Percentiles rank a stretch among this genome's conserved stretches.
phyloP scores from a whole-genome alignment of 1,140 invertebrate genomes.

The Rhizoglyphus robini region DNA sequence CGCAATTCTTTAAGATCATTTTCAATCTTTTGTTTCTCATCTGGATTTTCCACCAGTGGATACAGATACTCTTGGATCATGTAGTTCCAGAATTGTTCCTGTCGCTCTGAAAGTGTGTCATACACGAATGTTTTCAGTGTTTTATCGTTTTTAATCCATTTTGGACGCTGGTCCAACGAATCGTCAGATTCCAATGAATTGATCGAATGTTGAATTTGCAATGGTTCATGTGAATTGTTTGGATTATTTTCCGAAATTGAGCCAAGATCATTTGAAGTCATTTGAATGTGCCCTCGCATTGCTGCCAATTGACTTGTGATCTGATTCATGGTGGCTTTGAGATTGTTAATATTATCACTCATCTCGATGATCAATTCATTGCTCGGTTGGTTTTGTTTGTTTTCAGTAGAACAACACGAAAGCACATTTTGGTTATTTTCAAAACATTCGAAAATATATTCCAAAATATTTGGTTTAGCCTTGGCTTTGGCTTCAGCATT shows the following conservation, averaged over 20 bases:
- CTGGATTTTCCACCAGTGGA: not conserved
- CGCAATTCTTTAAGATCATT: not conserved
- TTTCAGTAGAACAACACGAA: conserved; percentile 5
- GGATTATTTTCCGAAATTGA: no score
- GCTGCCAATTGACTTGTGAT: conserved; percentile 20
- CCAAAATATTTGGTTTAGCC: not conserved
- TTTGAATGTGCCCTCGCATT: no score
- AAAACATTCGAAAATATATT: not conserved
- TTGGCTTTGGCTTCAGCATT: no score
- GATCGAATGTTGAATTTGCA: no score
- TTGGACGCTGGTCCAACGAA: no score
- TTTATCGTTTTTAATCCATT: conserved; percentile 58
- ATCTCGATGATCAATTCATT: not conserved
- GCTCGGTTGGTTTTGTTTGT: not conserved
- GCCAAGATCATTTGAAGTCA: no score
- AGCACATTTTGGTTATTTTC: not conserved
- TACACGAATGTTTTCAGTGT: conserved; percentile 35
- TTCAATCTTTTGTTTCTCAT: not conserved
- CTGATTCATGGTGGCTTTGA: not conserved
- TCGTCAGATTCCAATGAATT: no score
- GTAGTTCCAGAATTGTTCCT: conserved; percentile 39
- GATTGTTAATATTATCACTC: not conserved
- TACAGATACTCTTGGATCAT: not conserved
- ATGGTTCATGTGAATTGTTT: no score
- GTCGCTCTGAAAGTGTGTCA: conserved; percentile 45